A percentile compares a stretch with the other conserved stretches of the same genome.
These are phyloP conservation scores for Habroteleia sp. DNA, from an alignment of 2,888 invertebrate genomes.

Conservation along the genomic window DNA sequence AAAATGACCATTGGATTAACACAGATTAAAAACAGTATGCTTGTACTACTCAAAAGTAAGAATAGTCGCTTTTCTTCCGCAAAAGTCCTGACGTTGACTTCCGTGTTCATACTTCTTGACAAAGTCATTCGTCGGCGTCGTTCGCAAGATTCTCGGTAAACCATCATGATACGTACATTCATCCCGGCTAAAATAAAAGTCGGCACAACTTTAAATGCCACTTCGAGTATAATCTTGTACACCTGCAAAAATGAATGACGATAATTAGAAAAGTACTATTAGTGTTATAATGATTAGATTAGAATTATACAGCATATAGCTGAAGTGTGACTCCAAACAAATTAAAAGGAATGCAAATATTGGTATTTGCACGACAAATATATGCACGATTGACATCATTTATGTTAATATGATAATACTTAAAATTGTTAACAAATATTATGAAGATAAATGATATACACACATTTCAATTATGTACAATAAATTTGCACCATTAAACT, in stretches of 20 bases:
- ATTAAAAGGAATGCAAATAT: no score
- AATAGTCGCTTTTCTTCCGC: constrained; percentile 86
- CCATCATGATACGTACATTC: constrained; percentile 86
- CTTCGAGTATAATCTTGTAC: constrained; percentile 85
- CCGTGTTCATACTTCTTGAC: constrained; percentile 83
- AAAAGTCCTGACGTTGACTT: constrained; percentile 85
- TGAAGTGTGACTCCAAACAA: no score
- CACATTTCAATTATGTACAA: no score
- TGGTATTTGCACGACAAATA: no score
- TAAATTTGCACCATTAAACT: no score
- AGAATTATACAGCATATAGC: no score
- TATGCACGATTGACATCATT: no score
- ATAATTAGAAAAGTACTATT: neutral
- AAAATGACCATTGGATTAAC: constrained; percentile 88
- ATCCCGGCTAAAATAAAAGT: constrained; percentile 84
- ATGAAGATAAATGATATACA: no score
- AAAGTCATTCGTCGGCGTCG: constrained; percentile 86
- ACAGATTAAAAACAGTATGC: constrained; percentile 86
- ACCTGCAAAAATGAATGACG: constrained; percentile 73
- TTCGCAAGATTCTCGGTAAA: constrained; percentile 85
- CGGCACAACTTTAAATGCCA: constrained; percentile 86
- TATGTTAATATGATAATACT: no score
- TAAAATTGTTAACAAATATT: no score
- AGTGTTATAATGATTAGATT: no score
- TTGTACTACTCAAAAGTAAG: constrained; percentile 85